Percentiles rank a stretch among this genome's conserved stretches.
Conservation (phyloP, 2,888 invertebrate genomes). For the Diloba caeruleocephala region DNA sequence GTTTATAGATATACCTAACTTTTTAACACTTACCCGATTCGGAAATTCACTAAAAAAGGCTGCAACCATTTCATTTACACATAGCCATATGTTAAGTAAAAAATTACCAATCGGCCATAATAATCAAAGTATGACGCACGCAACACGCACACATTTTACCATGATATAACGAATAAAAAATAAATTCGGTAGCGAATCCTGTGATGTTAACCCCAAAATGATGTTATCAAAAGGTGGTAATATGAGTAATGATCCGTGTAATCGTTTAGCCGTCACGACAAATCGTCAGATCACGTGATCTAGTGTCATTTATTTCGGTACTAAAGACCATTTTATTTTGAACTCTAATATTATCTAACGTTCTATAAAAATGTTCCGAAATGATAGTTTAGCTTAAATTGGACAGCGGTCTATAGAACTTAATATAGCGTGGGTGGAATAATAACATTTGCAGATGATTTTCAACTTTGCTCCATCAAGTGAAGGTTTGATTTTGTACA, state of each 20-base stretch:
- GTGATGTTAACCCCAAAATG: conserved; percentile 65
- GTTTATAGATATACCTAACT: too few relatives aligned
- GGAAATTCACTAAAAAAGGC: too few relatives aligned
- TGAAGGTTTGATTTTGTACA: conserved; percentile 46
- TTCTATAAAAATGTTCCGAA: background rate
- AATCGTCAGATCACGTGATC: conserved; percentile 84
- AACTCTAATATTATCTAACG: conserved; percentile 17
- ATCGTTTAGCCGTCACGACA: conserved; percentile 84
- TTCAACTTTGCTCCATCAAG: conserved; percentile 41
- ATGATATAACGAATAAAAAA: conserved; percentile 32
- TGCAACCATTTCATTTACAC: too few relatives aligned
- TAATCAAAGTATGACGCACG: conserved; percentile 17
- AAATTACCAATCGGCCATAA: conserved; percentile 30
- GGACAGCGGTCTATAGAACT: conserved; percentile 57
- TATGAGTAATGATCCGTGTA: conserved; percentile 85
- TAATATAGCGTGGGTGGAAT: conserved; percentile 58
- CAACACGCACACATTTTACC: conserved; percentile 40
- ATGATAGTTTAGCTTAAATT: conserved; percentile 56
- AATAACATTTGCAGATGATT: conserved; percentile 41
- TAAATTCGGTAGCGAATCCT: conserved; percentile 68
- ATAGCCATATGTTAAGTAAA: conserved; percentile 11
- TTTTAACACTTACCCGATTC: too few relatives aligned
- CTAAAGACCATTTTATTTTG: conserved; percentile 25
- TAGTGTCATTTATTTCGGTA: conserved; percentile 75
- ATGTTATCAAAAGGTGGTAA: conserved; percentile 85